phyloP scores from a whole-genome alignment of 2,113 vertebrate genomes.

The Bettongia penicillata region DNA sequence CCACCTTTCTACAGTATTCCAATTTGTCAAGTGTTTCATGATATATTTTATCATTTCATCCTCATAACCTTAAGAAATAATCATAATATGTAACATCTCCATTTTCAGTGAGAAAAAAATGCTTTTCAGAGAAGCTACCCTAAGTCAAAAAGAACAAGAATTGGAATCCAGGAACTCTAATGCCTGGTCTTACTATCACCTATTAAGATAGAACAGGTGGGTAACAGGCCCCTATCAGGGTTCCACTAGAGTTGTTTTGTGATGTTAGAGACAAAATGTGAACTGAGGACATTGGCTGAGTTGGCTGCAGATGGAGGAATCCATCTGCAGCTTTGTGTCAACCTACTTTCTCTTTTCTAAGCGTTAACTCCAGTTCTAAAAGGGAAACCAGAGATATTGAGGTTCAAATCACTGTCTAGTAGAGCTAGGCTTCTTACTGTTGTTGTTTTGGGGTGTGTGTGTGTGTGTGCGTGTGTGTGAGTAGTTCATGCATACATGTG shows the following conservation, averaged over 20 bases:
- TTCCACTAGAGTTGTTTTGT: too few species aligned
- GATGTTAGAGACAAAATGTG: neutral
- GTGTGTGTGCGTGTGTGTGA: too few species aligned
- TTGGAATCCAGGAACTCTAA: neutral
- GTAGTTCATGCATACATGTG: neutral
- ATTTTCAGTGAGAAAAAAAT: neutral
- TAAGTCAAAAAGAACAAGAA: neutral
- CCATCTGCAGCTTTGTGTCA: too few species aligned
- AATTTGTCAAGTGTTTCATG: neutral
- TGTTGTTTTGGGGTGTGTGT: neutral
- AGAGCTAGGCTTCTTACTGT: neutral
- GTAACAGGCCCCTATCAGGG: neutral
- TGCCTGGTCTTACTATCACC: neutral
- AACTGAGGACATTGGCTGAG: neutral
- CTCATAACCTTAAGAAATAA: neutral
- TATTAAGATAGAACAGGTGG: neutral
- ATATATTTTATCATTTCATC: neutral
- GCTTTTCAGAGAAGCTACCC: neutral
- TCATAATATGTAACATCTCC: neutral
- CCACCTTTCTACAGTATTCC: neutral
- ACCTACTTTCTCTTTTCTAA: neutral
- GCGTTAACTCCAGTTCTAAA: neutral
- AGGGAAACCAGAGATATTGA: neutral
- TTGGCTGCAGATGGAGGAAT: too few species aligned
- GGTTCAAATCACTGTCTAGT: neutral